These are phyloP conservation scores for Drosophila lacteicornis DNA, from an alignment of 1,140 invertebrate species.

Conservation along the genomic window DNA sequence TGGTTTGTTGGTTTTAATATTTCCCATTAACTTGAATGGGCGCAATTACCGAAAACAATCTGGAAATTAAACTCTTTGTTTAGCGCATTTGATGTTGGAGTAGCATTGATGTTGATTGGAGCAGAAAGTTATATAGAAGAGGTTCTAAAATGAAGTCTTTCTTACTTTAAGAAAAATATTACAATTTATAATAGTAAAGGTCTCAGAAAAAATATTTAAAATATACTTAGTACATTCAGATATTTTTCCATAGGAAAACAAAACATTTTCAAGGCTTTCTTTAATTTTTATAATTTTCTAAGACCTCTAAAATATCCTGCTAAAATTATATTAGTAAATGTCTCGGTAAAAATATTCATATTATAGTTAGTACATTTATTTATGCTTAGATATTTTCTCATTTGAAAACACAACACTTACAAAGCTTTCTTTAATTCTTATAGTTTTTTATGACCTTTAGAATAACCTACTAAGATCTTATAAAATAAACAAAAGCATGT, in stretches of 20 bases:
- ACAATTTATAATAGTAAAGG: too few relatives aligned
- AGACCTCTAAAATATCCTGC: too few relatives aligned
- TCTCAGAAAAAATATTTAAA: too few relatives aligned
- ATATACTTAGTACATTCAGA: too few relatives aligned
- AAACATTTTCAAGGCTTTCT: background rate
- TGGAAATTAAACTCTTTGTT: constrained; percentile 16
- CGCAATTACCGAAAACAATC: constrained; percentile 41
- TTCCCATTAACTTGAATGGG: constrained; percentile 23
- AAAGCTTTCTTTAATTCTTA: accelerated
- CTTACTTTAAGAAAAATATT: too few relatives aligned
- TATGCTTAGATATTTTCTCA: too few relatives aligned
- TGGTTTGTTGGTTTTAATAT: constrained; percentile 41
- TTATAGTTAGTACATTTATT: background rate
- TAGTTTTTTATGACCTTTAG: background rate
- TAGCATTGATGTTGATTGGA: background rate
- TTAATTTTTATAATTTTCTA: accelerated
- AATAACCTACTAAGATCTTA: background rate
- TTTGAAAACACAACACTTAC: background rate
- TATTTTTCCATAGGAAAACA: background rate
- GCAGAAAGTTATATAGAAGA: background rate
- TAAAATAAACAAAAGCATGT: background rate
- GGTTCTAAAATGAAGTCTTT: background rate
- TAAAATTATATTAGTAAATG: too few relatives aligned
- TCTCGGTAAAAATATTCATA: too few relatives aligned
- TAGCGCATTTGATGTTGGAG: background rate